Conservation (phyloP, 2,888 invertebrate species). For the Lymantria monacha region DNA sequence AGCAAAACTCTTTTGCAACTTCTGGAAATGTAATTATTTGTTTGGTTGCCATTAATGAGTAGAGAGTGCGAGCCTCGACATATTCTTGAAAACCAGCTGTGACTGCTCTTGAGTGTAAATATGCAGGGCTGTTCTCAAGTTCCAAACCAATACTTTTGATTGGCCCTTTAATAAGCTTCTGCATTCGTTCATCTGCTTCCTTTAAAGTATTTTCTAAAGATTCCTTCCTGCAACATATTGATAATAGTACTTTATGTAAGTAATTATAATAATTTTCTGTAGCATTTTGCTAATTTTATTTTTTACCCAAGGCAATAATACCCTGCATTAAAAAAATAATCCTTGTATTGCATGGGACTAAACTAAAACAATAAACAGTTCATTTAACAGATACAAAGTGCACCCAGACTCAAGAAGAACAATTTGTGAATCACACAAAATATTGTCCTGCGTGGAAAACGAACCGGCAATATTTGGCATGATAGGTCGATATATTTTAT, state of each 20-base stretch:
- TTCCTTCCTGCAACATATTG: slow-evolving; percentile 53
- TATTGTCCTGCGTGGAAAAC: too few species aligned
- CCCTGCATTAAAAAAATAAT: too few species aligned
- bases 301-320: too few species aligned
- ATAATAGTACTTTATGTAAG: too few species aligned
- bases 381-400: too few species aligned
- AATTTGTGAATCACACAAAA: too few species aligned
- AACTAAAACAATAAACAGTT: too few species aligned
- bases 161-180: slow-evolving; percentile 80
- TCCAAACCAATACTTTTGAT: slow-evolving; percentile 86
- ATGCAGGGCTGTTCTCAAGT: slow-evolving; percentile 86
- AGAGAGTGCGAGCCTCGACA: slow-evolving; percentile 92
- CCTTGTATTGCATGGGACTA: too few species aligned
- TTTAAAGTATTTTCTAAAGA: slow-evolving; percentile 49
- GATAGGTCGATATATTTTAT: too few species aligned
- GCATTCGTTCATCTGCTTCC: slow-evolving; percentile 85
- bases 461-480: too few species aligned
- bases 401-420: too few species aligned
- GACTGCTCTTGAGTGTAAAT: slow-evolving; percentile 61
- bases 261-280: too few species aligned
- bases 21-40: slow-evolving; percentile 83
- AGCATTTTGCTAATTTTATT: background rate
- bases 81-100: slow-evolving; percentile 87
- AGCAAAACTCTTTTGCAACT: slow-evolving; percentile 80
- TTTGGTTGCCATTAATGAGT: slow-evolving; percentile 84